A percentile compares a stretch with the other conserved stretches of the same genome.
Conservation (phyloP, 2,888 invertebrate species). For the Ochropleura plecta region DNA sequence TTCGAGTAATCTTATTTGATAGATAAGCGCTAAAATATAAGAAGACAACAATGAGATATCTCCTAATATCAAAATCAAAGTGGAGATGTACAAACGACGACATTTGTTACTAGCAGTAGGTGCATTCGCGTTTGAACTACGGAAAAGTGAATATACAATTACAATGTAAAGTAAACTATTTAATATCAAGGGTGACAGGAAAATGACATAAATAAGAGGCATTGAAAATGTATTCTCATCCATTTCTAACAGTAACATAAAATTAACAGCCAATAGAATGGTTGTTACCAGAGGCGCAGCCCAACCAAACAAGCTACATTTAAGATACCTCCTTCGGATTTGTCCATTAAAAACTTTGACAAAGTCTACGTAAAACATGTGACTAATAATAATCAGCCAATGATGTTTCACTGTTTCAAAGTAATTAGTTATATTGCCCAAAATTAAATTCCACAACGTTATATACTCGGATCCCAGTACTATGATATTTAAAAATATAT, state of each 20-base stretch:
- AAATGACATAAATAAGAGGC: background rate
- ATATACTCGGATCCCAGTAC: background rate
- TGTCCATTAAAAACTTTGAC: background rate
- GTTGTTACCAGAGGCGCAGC: background rate
- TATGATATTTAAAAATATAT: background rate
- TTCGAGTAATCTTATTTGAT: background rate
- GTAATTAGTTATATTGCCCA: background rate
- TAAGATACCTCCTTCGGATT: background rate
- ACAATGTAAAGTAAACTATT: conserved; percentile 2
- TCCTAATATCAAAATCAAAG: background rate
- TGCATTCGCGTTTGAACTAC: background rate
- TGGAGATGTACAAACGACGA: background rate
- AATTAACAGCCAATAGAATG: background rate
- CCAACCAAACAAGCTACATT: conserved; percentile 2
- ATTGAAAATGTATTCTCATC: conserved; percentile 2
- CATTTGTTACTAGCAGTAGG: background rate
- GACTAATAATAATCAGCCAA: conserved; percentile 1
- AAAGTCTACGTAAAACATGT: conserved; percentile 5
- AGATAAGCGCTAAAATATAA: background rate
- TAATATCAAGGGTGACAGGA: background rate
- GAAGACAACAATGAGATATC: background rate
- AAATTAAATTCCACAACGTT: background rate
- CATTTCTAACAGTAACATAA: background rate
- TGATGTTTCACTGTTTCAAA: background rate
- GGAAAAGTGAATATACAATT: conserved; percentile 1